Conservation (phyloP, 2,888 invertebrate species). For the Dryobotodes eremita region DNA sequence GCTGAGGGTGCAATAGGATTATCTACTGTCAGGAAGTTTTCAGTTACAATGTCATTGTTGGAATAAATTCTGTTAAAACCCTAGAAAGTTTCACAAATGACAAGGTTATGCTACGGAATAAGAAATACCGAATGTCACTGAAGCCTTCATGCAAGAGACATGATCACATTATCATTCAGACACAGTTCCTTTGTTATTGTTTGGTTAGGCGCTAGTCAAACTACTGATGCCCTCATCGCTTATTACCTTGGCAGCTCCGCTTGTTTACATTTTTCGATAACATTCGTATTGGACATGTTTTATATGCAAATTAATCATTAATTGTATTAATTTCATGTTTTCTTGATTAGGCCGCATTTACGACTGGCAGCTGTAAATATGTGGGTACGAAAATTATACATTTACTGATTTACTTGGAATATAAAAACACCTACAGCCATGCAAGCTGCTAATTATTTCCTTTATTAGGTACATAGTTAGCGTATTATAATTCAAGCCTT, state of each 20-base stretch:
- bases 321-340: slow-evolving; percentile 43
- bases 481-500: slow-evolving; percentile 38
- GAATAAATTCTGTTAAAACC: background rate
- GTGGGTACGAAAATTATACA: slow-evolving; percentile 35
- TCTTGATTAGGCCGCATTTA: slow-evolving; percentile 22
- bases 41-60: background rate
- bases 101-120: background rate
- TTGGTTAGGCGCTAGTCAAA: slow-evolving; percentile 44
- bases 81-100: background rate
- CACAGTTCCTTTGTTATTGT: slow-evolving; percentile 61
- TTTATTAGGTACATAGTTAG: slow-evolving; percentile 32
- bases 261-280: slow-evolving; percentile 65
- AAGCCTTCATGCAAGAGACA: slow-evolving; percentile 23
- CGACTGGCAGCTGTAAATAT: slow-evolving; percentile 6
- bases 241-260: slow-evolving; percentile 60
- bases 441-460: slow-evolving; percentile 39
- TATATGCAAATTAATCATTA: slow-evolving; percentile 50
- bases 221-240: slow-evolving; percentile 62
- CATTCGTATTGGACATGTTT: slow-evolving; percentile 49
- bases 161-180: slow-evolving; percentile 51
- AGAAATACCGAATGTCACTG: slow-evolving; percentile 30
- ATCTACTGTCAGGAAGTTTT: background rate
- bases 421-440: slow-evolving; percentile 9
- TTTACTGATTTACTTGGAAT: slow-evolving; percentile 1
- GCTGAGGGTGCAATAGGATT: background rate